Evolutionary conservation across 92 coral and sea anemone species (phyloP), one percentile per base, ranked within the genome.

Genomic region (Diadumene lineata): DNA sequence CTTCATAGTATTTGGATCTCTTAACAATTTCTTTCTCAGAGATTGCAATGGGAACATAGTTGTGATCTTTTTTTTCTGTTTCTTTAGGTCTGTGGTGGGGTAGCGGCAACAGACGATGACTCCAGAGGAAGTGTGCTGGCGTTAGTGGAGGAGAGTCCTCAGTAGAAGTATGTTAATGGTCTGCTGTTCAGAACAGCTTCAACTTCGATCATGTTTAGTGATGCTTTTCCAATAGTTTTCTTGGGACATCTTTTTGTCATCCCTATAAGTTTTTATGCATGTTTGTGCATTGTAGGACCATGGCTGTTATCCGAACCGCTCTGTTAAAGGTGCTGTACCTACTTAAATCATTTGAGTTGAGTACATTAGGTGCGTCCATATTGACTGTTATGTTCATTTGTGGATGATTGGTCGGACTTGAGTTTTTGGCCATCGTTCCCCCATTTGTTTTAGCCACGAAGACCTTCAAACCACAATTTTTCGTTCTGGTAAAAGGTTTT

Each of bases 391-490:
- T 63, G n/a, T 29, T 33, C 69, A 57, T 56, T 73, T 79, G 70
- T 77, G 57, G 69, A 53, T 34, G 46, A 50, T 29, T 29, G 17
- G 23, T 2, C 48, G 19, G 46, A 11, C 8, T 28, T 67, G 34
- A 34, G 1, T 10, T 7, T 27, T 43, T 21, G 89, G 84, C 84
- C 81, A 79, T 44, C 67, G 55, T 30, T 69, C 73, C 46, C 62
- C 56, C 43, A 77, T 66, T 24, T 60, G 66, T 68, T 24, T 75
- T 18, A 75, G 87, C 72, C 87, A 82, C 16, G 73, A 57, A 17
- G 82, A 58, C 82, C 87, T 55, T 82, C 68, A 26, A 74, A 58
- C 86, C 86, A 82, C 11, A 82, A 63, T 27, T 66, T 31, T 63
- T 66, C 56, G 46, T 66, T 81, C 44, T 66, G 50, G 62, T 38